These are phyloP conservation scores for Haliclona indistincta DNA, from an alignment of 37 sponge, comb jelly and placozoan genomes.

Conservation along the genomic window DNA sequence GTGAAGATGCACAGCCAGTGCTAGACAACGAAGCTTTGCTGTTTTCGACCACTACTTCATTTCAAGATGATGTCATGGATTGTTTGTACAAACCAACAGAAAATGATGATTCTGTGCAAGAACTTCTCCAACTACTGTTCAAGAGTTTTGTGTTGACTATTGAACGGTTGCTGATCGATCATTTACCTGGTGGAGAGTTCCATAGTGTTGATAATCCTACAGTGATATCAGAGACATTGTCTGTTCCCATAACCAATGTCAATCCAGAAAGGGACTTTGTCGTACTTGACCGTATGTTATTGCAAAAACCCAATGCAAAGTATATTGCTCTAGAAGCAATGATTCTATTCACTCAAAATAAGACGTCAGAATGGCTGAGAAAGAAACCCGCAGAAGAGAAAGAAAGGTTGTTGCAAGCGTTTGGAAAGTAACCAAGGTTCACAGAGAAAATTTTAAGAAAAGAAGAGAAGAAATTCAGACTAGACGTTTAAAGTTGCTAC, in stretches of 20 bases:
- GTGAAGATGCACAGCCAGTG: slow-evolving; percentile 14
- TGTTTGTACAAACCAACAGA: not conserved
- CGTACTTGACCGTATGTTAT: slow-evolving; percentile 11
- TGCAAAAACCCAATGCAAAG: slow-evolving; percentile 27
- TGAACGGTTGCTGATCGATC: not conserved
- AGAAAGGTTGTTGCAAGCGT: not conserved
- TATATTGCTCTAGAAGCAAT: slow-evolving; percentile 9
- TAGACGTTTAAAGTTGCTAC: not conserved
- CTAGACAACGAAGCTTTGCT: not conserved
- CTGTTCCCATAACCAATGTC: slow-evolving; percentile 31
- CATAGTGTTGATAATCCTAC: not conserved
- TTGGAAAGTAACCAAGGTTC: not conserved
- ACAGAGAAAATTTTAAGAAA: not conserved
- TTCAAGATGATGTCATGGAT: not conserved
- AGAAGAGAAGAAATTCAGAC: not conserved
- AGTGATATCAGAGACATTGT: not conserved
- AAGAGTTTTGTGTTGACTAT: not conserved
- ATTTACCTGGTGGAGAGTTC: not conserved
- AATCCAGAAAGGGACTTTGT: slow-evolving; percentile 20
- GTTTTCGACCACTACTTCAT: not conserved
- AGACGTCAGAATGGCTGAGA: too few relatives aligned
- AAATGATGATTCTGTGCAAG: not conserved
- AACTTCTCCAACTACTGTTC: slow-evolving; percentile 11
- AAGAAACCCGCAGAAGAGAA: slow-evolving; percentile 18
- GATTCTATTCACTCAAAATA: slow-evolving; percentile 17